Base-by-base conservation (phyloP, 2,888 invertebrate genomes). In the Ichneumon xanthorius region DNA sequence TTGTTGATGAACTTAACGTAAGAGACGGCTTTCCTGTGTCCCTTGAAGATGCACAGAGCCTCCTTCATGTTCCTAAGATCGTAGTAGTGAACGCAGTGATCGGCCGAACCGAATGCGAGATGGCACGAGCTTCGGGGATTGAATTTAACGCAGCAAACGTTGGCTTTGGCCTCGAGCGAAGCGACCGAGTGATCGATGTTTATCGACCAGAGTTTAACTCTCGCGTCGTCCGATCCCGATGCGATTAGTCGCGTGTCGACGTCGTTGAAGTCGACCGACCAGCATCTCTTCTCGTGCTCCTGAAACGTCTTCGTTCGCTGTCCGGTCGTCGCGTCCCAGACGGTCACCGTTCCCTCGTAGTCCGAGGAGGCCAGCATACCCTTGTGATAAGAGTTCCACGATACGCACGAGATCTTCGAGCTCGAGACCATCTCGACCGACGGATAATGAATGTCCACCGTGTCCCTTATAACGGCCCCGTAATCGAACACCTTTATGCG, bases 41-140 rank as follows among this genome's bases (percentile, higher is more conserved):
- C 98, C 90, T 97, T 96, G 93, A 99, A 97, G 14, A 98, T 95
- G 81, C 96, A 96, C 22, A 98, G 95, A 0, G 98, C 97, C 87
- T 97, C 96, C 82, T 97, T 96, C 92, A 97, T 96, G 88, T 98
- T 96, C 53, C 99, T 95, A 88, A 99, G 95, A 95, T 99, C 99
- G 94, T 98, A 99, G 93, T 99, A 98, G 94, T 99, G 98, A 76
- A 99, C 98, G 95, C 98, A 98, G 94, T 99, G 99, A 95, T 99
- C 99, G 33, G 99, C 99, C n/a, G 98, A 98, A 16, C 99, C 99
- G 94, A 98, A 99, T 1, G 98, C 98, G 84, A 99, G 95, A 93
- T 98, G 97, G 93, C 97, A 97, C 0, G 98, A 96, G 87, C 97
- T 97, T 85, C 96, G 95, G 0, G 98, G 98, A 93, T 97, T 97